Conservation (phyloP, 2,113 vertebrate species). For the Cervus canadensis region DNA sequence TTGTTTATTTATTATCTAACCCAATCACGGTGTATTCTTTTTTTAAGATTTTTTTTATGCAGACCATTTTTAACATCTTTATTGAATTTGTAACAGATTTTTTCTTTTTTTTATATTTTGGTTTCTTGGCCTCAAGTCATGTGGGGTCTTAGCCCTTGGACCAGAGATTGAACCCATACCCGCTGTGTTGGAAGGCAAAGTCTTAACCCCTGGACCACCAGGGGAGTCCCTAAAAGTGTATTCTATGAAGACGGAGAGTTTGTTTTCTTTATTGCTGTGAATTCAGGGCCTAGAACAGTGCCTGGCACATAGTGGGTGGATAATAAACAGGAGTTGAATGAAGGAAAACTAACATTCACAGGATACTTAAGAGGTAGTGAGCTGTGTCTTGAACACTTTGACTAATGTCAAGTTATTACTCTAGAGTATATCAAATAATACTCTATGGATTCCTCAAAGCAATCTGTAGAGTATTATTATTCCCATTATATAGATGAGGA, state of each 20-base stretch:
- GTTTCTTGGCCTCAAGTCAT: background rate
- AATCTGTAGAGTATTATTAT: background rate
- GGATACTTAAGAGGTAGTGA: background rate
- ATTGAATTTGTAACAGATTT: background rate
- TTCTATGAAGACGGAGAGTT: background rate
- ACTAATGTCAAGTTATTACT: background rate
- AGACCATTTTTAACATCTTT: background rate
- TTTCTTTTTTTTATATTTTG: background rate
- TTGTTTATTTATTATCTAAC: background rate
- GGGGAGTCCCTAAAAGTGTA: background rate
- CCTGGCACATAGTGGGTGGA: background rate
- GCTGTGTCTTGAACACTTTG: background rate
- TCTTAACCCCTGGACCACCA: background rate
- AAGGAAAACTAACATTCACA: background rate
- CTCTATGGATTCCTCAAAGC: background rate
- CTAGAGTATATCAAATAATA: background rate
- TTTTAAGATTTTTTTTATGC: background rate
- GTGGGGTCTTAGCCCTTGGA: background rate
- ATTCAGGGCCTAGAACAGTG: background rate
- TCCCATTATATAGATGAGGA: background rate
- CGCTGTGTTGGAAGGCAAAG: background rate
- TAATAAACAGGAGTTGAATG: background rate
- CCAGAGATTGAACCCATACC: background rate
- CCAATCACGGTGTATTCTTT: background rate
- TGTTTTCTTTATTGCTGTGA: background rate